Conservation (phyloP, 1,140 invertebrate genomes). For the Alviniconcha marisindica region DNA sequence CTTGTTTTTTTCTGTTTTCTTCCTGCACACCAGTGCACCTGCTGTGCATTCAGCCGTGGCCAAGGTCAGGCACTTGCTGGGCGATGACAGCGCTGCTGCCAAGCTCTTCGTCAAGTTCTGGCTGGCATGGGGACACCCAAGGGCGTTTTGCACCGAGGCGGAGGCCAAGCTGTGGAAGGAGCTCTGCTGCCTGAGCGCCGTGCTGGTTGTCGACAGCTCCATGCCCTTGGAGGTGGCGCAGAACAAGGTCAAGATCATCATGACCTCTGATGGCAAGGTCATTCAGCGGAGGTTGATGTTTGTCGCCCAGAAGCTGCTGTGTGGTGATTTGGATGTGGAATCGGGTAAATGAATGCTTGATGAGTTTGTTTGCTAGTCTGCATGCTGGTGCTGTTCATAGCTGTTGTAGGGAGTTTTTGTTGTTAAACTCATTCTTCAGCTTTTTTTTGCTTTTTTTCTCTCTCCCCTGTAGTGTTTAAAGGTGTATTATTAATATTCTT, state of each 20-base stretch:
- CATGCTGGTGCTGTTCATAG: not conserved
- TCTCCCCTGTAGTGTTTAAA: no score
- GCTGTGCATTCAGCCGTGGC: slow-evolving; percentile 34
- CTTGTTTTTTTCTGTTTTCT: slow-evolving; percentile 40
- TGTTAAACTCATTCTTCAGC: no score
- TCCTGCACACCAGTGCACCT: slow-evolving; percentile 35
- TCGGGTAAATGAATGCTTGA: slow-evolving; percentile 17
- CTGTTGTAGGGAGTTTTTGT: not conserved
- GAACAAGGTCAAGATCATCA: slow-evolving; percentile 44
- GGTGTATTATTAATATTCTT: no score
- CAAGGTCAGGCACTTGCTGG: slow-evolving; percentile 49
- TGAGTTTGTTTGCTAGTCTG: no score
- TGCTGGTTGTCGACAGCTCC: slow-evolving; percentile 15
- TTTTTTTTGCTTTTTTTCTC: no score
- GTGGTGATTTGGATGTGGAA: slow-evolving; percentile 40
- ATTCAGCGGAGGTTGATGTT: not conserved
- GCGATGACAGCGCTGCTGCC: slow-evolving; percentile 46
- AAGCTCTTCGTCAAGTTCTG: slow-evolving; percentile 57
- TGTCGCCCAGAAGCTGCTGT: not conserved
- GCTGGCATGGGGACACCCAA: slow-evolving; percentile 62
- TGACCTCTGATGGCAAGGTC: not conserved
- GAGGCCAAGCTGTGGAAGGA: slow-evolving; percentile 42
- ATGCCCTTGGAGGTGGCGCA: slow-evolving; percentile 29
- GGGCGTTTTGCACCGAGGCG: slow-evolving; percentile 49
- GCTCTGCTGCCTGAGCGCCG: not conserved